Conservation (phyloP, 1,140 invertebrate species). For the Geopemphigus sp. region DNA sequence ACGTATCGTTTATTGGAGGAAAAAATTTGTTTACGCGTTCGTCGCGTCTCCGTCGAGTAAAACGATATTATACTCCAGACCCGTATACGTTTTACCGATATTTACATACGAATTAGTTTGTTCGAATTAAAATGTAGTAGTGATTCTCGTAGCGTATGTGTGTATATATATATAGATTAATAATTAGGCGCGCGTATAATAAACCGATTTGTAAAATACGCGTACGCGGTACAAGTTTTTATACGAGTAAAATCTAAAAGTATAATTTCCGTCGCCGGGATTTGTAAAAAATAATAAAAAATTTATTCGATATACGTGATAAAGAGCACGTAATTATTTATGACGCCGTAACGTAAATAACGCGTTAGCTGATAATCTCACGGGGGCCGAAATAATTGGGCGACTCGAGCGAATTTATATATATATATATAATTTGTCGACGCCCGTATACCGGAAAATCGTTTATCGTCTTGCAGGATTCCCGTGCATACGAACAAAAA, state of each 20-base stretch:
- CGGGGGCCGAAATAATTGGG: too few species aligned
- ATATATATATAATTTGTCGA: too few species aligned
- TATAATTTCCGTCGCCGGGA: background rate
- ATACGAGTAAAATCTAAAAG: background rate
- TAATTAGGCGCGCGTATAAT: slow-evolving; percentile 6
- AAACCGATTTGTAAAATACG: background rate
- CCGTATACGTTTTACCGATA: slow-evolving; percentile 1
- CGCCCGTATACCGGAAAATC: too few species aligned
- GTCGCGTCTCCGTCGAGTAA: too few species aligned
- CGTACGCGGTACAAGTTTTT: background rate
- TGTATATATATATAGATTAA: background rate
- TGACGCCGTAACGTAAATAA: background rate
- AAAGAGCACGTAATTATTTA: background rate
- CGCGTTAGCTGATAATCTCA: too few species aligned
- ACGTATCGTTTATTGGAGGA: too few species aligned
- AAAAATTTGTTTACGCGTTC: too few species aligned
- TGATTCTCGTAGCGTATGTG: background rate
- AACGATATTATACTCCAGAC: background rate
- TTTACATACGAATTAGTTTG: slow-evolving; percentile 30
- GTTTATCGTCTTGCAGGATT: too few species aligned
- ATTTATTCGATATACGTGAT: too few species aligned
- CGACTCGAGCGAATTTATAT: too few species aligned
- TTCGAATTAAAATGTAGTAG: slow-evolving; percentile 23
- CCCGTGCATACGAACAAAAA: too few species aligned
- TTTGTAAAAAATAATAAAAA: too few species aligned